Evolutionary conservation across 2,888 invertebrate species (phyloP), one percentile per base, ranked within the genome.

Genomic region (Hoplodrina blanda): DNA sequence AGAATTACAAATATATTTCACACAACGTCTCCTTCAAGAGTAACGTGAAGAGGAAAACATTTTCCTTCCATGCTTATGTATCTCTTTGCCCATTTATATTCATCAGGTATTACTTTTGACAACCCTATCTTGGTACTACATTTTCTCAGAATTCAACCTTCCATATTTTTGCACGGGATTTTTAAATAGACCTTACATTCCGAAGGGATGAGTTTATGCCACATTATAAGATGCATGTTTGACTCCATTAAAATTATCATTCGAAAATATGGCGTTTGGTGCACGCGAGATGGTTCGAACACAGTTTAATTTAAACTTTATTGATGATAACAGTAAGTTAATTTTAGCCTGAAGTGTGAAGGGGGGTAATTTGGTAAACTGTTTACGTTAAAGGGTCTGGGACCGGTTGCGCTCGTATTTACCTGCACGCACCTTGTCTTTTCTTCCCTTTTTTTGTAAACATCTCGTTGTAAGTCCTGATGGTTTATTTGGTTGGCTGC

Each of bases 371-470:
- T 93, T 92, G 83, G 89, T 89, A 87, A 89, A 90, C 89, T 91
- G 92, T 93, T 91, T 91, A 87, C 85, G 88, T 89, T 91, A 90
- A 92, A 89, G 89, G 79, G 85, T 85, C 68, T 74, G 67, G 73
- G 90, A 91, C 91, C 88, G 90, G 91, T 91, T 91, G 88, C 85
- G 83, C 83, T 88, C 77, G 87, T 87, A 88, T 92, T 93, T 94
- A 93, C 90, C 91, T 90, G 92, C 93, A 94, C 93, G 94, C 91
- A 73, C 77, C 77, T 71, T 57, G 62, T 78, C 69, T 76, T 80
- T 72, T 70, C 30, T 53, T 76, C 77, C 50, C 41, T 50, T 80
- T 85, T 81, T 80, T 65, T 61, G 78, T 82, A 82, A 87, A 82
- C 78, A 84, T 83, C 83, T 85, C 78, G 63, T 76, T 76, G 76